Evolutionary conservation across 1,140 invertebrate genomes (phyloP).

Genomic region (Drosophila bocki): DNA sequence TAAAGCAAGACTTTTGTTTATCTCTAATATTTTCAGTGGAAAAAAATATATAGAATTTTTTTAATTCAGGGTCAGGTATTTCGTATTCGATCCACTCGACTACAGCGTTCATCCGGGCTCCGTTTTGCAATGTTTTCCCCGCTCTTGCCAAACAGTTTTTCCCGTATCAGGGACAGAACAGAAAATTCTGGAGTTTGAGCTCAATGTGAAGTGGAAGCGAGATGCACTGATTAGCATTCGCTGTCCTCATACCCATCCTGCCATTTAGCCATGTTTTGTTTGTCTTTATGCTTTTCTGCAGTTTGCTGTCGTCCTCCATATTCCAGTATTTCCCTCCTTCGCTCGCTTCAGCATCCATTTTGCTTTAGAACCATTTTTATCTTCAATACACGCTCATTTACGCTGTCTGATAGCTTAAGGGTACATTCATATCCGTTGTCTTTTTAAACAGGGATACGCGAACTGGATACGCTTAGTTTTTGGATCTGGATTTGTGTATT

Average conservation of each 20-base stretch:
- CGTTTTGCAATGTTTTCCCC: slow-evolving; percentile 5
- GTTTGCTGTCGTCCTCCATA: slow-evolving; percentile 26
- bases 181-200: slow-evolving; percentile 48
- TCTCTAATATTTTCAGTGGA: not conserved
- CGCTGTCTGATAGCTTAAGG: slow-evolving; percentile 78
- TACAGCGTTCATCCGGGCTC: slow-evolving; percentile 2
- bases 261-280: slow-evolving; percentile 76
- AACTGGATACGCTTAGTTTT: slow-evolving; percentile 34
- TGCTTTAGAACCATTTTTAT: slow-evolving; percentile 65
- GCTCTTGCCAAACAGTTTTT: slow-evolving; percentile 68
- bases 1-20: no score
- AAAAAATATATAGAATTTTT: not conserved
- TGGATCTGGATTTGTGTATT: slow-evolving; percentile 28
- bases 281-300: slow-evolving; percentile 63
- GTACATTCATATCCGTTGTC: slow-evolving; percentile 81
- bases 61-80: not conserved
- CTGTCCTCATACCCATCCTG: slow-evolving; percentile 40
- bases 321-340: slow-evolving; percentile 15
- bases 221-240: slow-evolving; percentile 20
- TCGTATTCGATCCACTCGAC: not conserved
- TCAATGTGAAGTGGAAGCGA: slow-evolving; percentile 28
- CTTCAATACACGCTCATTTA: slow-evolving; percentile 80
- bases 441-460: slow-evolving; percentile 46
- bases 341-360: slow-evolving; percentile 22
- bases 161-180: slow-evolving; percentile 57